Base-by-base conservation (phyloP, 2,113 vertebrate genomes). In the Heptranchias perlo region DNA sequence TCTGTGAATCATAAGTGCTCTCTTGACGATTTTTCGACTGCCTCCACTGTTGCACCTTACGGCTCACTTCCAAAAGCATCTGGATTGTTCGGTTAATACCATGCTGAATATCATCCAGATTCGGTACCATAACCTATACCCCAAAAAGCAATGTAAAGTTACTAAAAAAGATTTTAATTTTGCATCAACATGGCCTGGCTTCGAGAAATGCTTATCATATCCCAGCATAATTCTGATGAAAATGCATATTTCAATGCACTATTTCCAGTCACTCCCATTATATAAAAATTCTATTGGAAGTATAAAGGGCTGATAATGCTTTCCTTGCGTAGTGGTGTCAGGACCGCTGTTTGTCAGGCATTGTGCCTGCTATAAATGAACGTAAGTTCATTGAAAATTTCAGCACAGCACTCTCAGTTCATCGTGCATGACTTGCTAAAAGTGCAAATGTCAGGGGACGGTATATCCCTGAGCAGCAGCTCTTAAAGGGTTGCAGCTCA, bases 61-160 rank as follows among this genome's bases (percentile, higher is more conserved):
- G 97, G 97, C 96, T 99, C 95, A 98, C 98, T 96, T 98, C 98
- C 97, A 99, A 49, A 21, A 97, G 97, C 96, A 98, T 96, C 5
- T 98, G 97, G 69, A 97, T 97, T 96, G 98, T 96, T 1, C 96
- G 97, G 96, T 98, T 98, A 96, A 98, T 97, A 93, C 97, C 97
- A 28, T 98, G 97, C 95, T 98, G 98, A 96, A 98, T 98, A 96
- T 98, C 97, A 7, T 98, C 98, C 96, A 98, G 96, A 96, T 97
- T 98, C 62, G 98, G 98, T 96, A 97, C 96, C 69, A 99, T 98
- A 0, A 98, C 97, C 98, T 99, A 95, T 86, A 92, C 73, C 35
- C 61, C 31, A 92, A 92, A 91, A 92, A 6, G 28, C 8, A 92
- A 91, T 91, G 31, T 91, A n/a, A 58, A 58, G 54, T 21, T 31